Evolutionary conservation across 1,140 invertebrate species (phyloP).

Genomic region (Aphidius ervi): DNA sequence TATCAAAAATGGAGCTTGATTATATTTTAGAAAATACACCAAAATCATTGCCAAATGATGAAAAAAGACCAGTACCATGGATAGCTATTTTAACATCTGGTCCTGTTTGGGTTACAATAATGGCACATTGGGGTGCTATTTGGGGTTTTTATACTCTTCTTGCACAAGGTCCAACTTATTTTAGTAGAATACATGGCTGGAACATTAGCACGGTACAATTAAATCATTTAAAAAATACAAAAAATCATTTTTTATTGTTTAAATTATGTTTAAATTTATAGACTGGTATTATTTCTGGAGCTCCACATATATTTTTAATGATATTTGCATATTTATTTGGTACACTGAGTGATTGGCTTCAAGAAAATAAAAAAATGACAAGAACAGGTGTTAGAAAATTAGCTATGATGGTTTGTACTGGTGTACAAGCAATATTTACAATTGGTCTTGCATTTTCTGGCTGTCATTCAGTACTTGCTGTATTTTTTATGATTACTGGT

Average conservation of each 20-base stretch:
- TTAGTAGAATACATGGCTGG: constrained; percentile 79
- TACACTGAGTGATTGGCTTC: constrained; percentile 58
- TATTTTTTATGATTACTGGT: constrained; percentile 59
- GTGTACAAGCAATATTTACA: constrained; percentile 56
- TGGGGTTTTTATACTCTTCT: constrained; percentile 85
- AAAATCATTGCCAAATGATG: constrained; percentile 44
- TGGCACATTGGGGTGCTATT: constrained; percentile 74
- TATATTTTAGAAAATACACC: constrained; percentile 61
- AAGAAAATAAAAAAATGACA: constrained; percentile 56
- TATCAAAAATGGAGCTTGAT: constrained; percentile 62
- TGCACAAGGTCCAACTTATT: constrained; percentile 80
- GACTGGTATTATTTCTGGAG: constrained; percentile 60
- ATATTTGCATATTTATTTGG: constrained; percentile 60
- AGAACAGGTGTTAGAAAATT: constrained; percentile 63
- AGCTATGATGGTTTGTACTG: constrained; percentile 57
- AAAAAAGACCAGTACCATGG: constrained; percentile 66
- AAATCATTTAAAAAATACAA: no score
- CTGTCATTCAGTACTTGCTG: constrained; percentile 59
- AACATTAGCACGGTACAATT: constrained; percentile 67
- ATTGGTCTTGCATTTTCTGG: constrained; percentile 60
- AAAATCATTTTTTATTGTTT: not conserved
- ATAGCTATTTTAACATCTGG: constrained; percentile 64
- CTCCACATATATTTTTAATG: constrained; percentile 62
- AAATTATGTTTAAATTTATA: constrained; percentile 26
- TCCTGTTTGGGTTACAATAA: constrained; percentile 73